Evolutionary conservation across 2,113 vertebrate species (phyloP), one percentile per base, ranked within the genome.

Genomic region (Atherinomorus stipes): DNA sequence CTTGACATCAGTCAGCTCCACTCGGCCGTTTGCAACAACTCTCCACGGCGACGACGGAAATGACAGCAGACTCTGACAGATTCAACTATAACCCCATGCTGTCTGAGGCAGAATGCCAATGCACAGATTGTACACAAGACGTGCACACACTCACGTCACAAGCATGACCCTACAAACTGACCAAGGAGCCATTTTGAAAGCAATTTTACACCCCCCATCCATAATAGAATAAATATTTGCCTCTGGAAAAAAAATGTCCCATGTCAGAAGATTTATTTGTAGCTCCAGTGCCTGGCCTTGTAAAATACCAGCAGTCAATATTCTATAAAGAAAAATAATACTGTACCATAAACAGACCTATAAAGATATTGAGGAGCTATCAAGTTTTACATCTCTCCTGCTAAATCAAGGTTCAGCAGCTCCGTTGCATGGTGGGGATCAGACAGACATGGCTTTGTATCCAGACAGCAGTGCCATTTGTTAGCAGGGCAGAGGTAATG

Each of bases 401-500:
- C 62, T 86, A 78, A 89, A 91, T 90, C 81, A 83, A 80, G 40
- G 40, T 51, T 59, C 4, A 11, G 53, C 44, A 52, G 45, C 70
- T 71, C 52, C 40, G 52, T 19, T 58, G 45, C 42, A 51, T 15
- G 13, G 56, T 1, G 38, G 60, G 44, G 49, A 65, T 69, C 58
- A 62, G 23, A 61, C 57, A 72, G 52, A 9, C 51, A 49, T 45
- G 3, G 22, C 64, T 83, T 64, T 78, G 68, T 61, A 62, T 80
- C 71, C 71, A 83, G 74, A 79, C 54, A 62, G 58, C 71, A 72
- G 66, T 19, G 66, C 80, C 63, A 77, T 89, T 89, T 86, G 88
- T 90, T 86, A 83, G 80, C 70, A 59, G 81, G 83, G 68, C 70
- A 77, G 86, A 84, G 83, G 87, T 90, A 89, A 91, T 90, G 86